Percentiles rank a stretch among this genome's conserved stretches.
These are phyloP conservation scores for Setophaga petechia DNA, from an alignment of 2,113 vertebrate genomes.

Conservation along the genomic window DNA sequence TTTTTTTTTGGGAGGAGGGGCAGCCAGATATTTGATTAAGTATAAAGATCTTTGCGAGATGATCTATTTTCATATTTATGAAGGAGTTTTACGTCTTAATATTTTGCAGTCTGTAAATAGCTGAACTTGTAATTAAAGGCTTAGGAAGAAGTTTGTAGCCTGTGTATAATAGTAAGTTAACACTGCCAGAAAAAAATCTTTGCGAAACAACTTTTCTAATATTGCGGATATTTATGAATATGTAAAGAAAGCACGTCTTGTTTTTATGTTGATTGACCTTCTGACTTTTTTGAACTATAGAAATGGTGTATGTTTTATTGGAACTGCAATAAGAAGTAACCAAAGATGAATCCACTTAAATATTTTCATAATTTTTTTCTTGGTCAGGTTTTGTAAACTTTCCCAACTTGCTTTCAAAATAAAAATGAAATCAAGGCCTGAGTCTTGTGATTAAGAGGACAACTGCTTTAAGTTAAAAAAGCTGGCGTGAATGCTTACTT, in stretches of 20 bases:
- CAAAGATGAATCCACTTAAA: slow-evolving; percentile 83
- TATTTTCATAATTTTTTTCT: slow-evolving; percentile 80
- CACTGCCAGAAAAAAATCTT: slow-evolving; percentile 70
- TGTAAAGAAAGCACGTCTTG: slow-evolving; percentile 68
- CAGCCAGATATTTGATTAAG: slow-evolving; percentile 78
- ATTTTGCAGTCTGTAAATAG: slow-evolving; percentile 80
- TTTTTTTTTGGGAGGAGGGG: slow-evolving; percentile 43
- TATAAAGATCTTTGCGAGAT: slow-evolving; percentile 80
- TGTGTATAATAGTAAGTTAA: slow-evolving; percentile 72
- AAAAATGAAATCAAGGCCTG: slow-evolving; percentile 74
- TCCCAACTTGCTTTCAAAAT: slow-evolving; percentile 79
- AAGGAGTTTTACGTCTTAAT: slow-evolving; percentile 88
- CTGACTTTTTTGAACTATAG: slow-evolving; percentile 56
- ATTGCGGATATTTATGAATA: slow-evolving; percentile 73
- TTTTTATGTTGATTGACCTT: slow-evolving; percentile 72
- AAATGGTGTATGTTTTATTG: slow-evolving; percentile 70
- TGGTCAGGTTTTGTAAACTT: slow-evolving; percentile 76
- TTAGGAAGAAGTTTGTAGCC: slow-evolving; percentile 63
- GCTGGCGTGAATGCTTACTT: not conserved
- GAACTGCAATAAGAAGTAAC: slow-evolving; percentile 80
- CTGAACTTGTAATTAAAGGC: slow-evolving; percentile 83
- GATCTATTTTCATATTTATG: slow-evolving; percentile 96
- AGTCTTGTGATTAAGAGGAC: slow-evolving; percentile 40
- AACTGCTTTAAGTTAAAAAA: not conserved
- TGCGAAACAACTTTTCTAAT: slow-evolving; percentile 72